A percentile compares a stretch with the other conserved stretches of the same genome.
Evolutionary conservation across 1,140 invertebrate genomes (phyloP).

Genomic region (Chionoecetes opilio): DNA sequence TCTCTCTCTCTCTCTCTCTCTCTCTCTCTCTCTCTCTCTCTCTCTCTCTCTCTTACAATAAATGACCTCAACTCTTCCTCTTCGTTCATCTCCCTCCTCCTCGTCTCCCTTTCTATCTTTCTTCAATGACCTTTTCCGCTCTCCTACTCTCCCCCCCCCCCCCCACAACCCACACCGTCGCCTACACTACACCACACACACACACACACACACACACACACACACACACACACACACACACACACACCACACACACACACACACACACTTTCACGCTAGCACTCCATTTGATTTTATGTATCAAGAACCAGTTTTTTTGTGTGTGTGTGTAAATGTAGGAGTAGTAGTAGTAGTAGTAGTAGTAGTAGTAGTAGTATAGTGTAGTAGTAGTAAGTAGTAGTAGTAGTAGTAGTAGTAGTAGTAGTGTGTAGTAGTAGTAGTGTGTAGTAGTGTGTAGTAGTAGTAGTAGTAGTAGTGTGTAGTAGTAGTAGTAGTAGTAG

Average conservation of each 20-base stretch:
- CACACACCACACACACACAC: too few species aligned
- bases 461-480: not conserved
- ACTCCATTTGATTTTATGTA: too few species aligned
- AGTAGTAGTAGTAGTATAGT: too few species aligned
- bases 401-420: not conserved
- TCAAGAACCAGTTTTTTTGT: too few species aligned
- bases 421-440: slow-evolving; percentile 11
- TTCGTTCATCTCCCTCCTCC: not conserved
- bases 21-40: slow-evolving; percentile 46
- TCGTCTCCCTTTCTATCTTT: not conserved
- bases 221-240: not conserved
- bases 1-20: slow-evolving; percentile 47
- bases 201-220: not conserved
- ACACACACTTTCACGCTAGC: not conserved
- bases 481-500: slow-evolving; percentile 25
- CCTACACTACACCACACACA: too few species aligned
- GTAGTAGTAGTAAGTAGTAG: too few species aligned
- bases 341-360: too few species aligned
- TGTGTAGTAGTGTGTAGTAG: not conserved
- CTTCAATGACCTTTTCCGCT: not conserved
- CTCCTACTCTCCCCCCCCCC: not conserved
- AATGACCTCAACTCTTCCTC: too few species aligned
- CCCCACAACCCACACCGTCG: too few species aligned
- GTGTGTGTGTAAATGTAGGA: too few species aligned
- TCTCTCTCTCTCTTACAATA: slow-evolving; percentile 45